Base-by-base conservation (phyloP, 2,888 invertebrate genomes). In the Julus scandinavius region DNA sequence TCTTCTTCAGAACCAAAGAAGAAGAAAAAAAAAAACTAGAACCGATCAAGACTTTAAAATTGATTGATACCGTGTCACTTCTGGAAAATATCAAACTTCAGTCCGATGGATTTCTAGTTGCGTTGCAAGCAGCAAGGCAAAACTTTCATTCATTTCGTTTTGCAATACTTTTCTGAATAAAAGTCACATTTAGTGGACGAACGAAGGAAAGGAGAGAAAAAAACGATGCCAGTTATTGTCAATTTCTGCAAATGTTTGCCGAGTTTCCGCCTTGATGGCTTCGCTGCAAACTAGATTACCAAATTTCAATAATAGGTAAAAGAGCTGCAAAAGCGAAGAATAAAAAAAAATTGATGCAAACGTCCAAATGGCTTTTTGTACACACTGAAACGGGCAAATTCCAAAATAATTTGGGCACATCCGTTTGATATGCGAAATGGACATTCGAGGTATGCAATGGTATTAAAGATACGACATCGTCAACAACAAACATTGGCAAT, bases 21-120 rank as follows among this genome's bases (percentile, higher is more conserved):
- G 29, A 45, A 45, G 41, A 45, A 45, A 45, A 6, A 45, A 45
- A 45, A 45, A 45, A 45, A 45, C 6, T 45, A 45, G 45, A 7
- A 45, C 54, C 54, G 54, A 54, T 54, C 54, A 54, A 54, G 54
- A 54, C 54, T 54, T 54, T 54, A 54, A 54, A 54, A 54, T 54
- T 54, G 54, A 54, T 54, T 54, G 54, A 54, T 54, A 54, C 17
- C 54, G 54, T 54, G 54, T 54, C 54, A 54, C 54, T 54, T 54
- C 54, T 54, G 54, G 54, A 54, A 54, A 54, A 54, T 54, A 54
- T 54, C 54, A 54, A 54, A 54, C 54, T 54, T 54, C 54, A 54
- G 54, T 54, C 54, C 54, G 54, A 15, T 54, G 54, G 15, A 54
- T 54, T 54, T 50, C 50, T 50, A 9, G 50, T 13, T 50, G 50